Evolutionary conservation across 2,113 vertebrate genomes (phyloP), one percentile per base, ranked within the genome.

Genomic region (Forbesichthys papilliferus): DNA sequence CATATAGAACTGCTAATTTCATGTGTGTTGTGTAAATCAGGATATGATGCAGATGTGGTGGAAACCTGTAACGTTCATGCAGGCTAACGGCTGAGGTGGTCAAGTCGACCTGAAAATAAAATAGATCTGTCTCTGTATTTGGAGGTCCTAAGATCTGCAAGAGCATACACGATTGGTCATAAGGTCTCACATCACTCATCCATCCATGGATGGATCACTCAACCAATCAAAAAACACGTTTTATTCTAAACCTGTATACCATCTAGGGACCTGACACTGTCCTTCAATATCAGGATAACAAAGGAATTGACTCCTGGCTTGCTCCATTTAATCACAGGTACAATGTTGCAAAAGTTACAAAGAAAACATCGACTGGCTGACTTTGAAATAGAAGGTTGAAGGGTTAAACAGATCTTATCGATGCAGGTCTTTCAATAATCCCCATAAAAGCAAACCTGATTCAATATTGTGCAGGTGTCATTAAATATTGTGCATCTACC

Each of bases 351-450:
- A 27, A 2, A 2, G 27, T 27, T 27, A 3, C 27, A 74, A 27
- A 59, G 46, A 60, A 3, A 8, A 1, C 46, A 76, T 71, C 66
- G 83, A 85, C 54, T 78, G 60, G 51, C 48, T 74, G 69, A n/a
- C 16, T 63, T 42, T 69, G 46, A 77, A 58, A 60, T 71, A 27
- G 14, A 55, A 60, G 12, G 33, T 67, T 80, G 60, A 66, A 33
- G 52, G 20, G 60, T 77, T 73, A 72, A 78, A 78, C 11, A 56
- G 56, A 8, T 11, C 48, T 14, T 51, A 49, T 54, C 1, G 16
- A 66, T 47, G 66, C 63, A 14, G 1, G 14, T 18, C 54, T 0
- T 48, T 48, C 49, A 65, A 68, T 20, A 48, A 34, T 66, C 34
- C 34, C n/a, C 46, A 16, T 20, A 56, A 13, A 8, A 63, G 20